Conservation (phyloP, 2,113 vertebrate species). For the Perca schrenkii region DNA sequence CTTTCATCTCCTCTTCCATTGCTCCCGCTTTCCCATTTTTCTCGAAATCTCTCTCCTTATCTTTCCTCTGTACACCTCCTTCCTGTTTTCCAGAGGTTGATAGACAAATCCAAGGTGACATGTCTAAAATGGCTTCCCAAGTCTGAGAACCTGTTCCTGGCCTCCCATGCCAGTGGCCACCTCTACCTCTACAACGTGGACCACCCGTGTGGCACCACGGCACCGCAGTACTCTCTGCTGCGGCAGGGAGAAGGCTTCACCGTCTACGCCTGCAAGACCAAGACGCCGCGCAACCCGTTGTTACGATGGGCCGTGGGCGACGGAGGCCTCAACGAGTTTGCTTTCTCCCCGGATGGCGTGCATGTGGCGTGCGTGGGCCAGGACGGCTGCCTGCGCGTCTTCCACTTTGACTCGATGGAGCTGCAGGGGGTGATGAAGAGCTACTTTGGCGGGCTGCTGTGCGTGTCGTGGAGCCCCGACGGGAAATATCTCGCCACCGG, state of each 20-base stretch:
- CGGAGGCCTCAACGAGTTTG: slow-evolving; percentile 92
- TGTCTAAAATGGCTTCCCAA: slow-evolving; percentile 92
- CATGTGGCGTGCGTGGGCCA: slow-evolving; percentile 94
- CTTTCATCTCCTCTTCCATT: neutral
- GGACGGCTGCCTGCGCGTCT: slow-evolving; percentile 91
- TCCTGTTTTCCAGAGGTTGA: slow-evolving; percentile 86
- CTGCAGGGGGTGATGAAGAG: slow-evolving; percentile 94
- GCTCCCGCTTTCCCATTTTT: neutral
- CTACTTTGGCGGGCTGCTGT: slow-evolving; percentile 93
- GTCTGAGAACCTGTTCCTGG: slow-evolving; percentile 91
- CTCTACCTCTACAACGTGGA: slow-evolving; percentile 93
- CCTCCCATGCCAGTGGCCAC: slow-evolving; percentile 92
- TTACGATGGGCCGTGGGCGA: slow-evolving; percentile 92
- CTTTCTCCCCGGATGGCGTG: slow-evolving; percentile 92
- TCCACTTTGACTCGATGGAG: slow-evolving; percentile 94
- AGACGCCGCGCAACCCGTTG: slow-evolving; percentile 90
- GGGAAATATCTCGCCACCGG: slow-evolving; percentile 93
- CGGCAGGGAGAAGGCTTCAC: slow-evolving; percentile 92
- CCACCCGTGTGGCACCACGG: slow-evolving; percentile 86
- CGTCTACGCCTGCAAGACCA: slow-evolving; percentile 92
- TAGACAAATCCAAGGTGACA: slow-evolving; percentile 95
- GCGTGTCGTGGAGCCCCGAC: slow-evolving; percentile 95
- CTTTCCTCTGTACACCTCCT: neutral
- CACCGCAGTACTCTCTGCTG: slow-evolving; percentile 90
- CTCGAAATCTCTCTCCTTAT: neutral